These are phyloP conservation scores for Phaethon lepturus DNA, from an alignment of 2,113 vertebrate species.

Conservation along the genomic window DNA sequence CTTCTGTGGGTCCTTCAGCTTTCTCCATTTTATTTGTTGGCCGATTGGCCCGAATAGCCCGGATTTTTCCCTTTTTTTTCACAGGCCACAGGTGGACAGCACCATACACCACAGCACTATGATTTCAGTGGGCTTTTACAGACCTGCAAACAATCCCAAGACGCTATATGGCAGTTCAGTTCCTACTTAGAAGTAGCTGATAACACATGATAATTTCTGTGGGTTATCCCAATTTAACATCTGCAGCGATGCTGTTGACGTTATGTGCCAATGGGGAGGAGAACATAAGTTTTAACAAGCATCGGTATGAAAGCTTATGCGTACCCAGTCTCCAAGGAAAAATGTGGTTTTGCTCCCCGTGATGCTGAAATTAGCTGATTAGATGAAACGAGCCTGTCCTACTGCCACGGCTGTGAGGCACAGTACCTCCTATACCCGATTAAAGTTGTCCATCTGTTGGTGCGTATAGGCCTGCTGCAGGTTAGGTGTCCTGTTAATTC, in stretches of 20 bases:
- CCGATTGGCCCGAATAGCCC: background rate
- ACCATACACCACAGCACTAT: background rate
- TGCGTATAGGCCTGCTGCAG: background rate
- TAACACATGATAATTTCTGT: background rate
- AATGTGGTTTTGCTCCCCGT: background rate
- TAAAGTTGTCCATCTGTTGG: background rate
- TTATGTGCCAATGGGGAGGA: background rate
- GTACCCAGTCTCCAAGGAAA: background rate
- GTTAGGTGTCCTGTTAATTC: background rate
- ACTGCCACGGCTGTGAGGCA: background rate
- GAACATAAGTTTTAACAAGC: background rate
- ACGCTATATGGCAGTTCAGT: background rate
- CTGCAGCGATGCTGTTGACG: background rate
- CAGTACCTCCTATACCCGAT: background rate
- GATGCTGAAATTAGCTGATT: background rate
- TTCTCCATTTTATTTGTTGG: background rate
- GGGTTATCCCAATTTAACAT: background rate
- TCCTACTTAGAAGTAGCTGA: background rate
- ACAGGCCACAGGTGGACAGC: background rate
- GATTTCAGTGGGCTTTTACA: background rate
- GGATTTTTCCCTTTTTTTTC: background rate
- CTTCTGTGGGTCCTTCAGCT: background rate
- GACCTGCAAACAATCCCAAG: background rate
- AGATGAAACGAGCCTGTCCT: background rate
- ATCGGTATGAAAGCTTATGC: background rate